Evolutionary conservation across 2,113 vertebrate genomes (phyloP), one percentile per base, ranked within the genome.

Genomic region (Condylura cristata): DNA sequence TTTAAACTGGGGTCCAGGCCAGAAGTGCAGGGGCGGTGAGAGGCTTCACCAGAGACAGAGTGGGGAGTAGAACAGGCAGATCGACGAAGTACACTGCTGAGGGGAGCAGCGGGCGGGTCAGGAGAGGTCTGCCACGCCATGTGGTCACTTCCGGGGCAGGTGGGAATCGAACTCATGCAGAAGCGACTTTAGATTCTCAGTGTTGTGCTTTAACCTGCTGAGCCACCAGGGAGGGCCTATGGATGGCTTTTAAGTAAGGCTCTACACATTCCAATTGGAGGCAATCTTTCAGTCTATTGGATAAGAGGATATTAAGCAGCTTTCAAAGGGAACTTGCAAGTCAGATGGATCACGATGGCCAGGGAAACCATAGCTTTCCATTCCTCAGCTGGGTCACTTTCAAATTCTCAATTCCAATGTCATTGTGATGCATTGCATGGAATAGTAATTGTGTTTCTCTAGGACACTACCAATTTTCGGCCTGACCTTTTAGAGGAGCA

Each of bases 401-500:
- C 58, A 93, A 87, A 96, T 95, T 58, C 90, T 93, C 86, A 53
- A 79, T 28, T 41, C 48, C 46, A 20, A 22, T 86, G 74, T 90
- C 88, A 82, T 7, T 18, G 68, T 32, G 75, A 32, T 70, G 74
- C 39, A 89, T 85, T 79, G 30, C 46, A 78, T 9, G 24, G 39
- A 97, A 87, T 87, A 95, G 58, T 93, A 70, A 93, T 92, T 0
- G 0, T 58, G 66, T 66, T 93, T 81, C 90, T 94, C 91, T 3
- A 90, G 76, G 87, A 94, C 8, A 12, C 76, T 39, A 70, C 32
- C 83, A 94, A 71, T 46, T 94, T 74, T 95, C 0, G 1, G 75
- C 41, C 66, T 96, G 82, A 90, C 86, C 94, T 97, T 97, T 95
- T 93, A 93, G 91, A 86, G 37, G 76, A 96, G 18, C 14, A 91